phyloP scores from a whole-genome alignment of 2,888 invertebrate species.

The Balanococcus diminutus region DNA sequence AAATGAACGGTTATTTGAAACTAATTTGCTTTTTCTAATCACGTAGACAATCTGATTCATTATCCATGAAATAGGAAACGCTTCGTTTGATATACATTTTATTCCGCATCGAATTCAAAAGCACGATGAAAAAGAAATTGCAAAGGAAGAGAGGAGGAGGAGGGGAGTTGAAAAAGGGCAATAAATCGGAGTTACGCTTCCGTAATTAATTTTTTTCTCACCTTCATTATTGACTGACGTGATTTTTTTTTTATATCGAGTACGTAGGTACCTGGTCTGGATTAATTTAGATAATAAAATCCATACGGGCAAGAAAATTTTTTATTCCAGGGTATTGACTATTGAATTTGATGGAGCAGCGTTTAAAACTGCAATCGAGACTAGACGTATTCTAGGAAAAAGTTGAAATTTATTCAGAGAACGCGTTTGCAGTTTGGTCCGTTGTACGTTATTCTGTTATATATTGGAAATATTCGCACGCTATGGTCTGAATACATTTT shows the following conservation, averaged over 20 bases:
- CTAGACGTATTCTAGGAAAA: not conserved
- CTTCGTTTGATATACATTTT: not conserved
- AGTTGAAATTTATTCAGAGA: conserved; percentile 18
- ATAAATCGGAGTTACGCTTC: not conserved
- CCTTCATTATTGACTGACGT: not conserved
- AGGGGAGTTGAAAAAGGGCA: not conserved
- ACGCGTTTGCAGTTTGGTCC: not conserved
- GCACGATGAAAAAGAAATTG: not conserved
- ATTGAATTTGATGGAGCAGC: no score
- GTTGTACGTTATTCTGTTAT: conserved; percentile 11
- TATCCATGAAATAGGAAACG: conserved; percentile 31
- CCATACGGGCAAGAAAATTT: no score
- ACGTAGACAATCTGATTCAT: conserved; percentile 32
- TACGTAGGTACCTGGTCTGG: no score
- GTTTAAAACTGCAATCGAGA: not conserved
- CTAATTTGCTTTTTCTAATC: conserved; percentile 17
- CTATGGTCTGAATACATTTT: conserved; percentile 18
- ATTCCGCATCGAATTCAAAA: not conserved
- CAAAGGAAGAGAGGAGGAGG: not conserved
- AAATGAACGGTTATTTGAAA: not conserved
- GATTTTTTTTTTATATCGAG: not conserved
- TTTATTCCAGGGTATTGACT: no score
- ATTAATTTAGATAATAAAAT: no score
- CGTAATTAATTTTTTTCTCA: not conserved
- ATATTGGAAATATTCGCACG: conserved; percentile 19